Evolutionary conservation across 2,888 invertebrate species (phyloP).

Genomic region (Brachylomia viminalis): DNA sequence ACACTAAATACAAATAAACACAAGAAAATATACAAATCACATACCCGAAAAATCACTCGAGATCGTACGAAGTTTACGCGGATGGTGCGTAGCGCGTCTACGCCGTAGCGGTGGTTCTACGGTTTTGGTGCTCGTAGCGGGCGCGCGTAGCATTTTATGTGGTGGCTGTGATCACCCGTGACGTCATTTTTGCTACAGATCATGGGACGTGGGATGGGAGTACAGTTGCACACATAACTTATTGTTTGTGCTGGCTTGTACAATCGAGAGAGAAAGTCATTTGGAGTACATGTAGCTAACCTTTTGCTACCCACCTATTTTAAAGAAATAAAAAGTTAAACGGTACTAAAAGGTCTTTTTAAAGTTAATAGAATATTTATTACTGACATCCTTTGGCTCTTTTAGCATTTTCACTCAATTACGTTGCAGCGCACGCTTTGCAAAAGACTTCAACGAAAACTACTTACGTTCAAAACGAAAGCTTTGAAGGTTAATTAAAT

Average conservation of each 20-base stretch:
- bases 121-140: conserved; percentile 80
- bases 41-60: conserved; percentile 61
- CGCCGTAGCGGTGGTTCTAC: conserved; percentile 83
- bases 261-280: conserved; percentile 43
- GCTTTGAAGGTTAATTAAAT: background rate
- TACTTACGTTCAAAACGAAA: background rate
- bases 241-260: conserved; percentile 46
- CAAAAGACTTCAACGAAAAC: conserved; percentile 9
- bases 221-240: conserved; percentile 73
- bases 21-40: conserved; percentile 49
- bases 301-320: conserved; percentile 8
- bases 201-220: conserved; percentile 81
- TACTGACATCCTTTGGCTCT: background rate
- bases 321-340: background rate
- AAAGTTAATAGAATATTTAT: background rate
- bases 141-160: conserved; percentile 81
- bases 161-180: conserved; percentile 72
- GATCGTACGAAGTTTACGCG: conserved; percentile 70
- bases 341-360: background rate
- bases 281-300: conserved; percentile 1
- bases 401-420: background rate
- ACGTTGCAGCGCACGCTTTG: background rate
- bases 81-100: conserved; percentile 83
- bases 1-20: conserved; percentile 42
- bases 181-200: conserved; percentile 83